phyloP scores from a whole-genome alignment of 2,797 vertebrate species.

The Etheostoma perlongum region DNA sequence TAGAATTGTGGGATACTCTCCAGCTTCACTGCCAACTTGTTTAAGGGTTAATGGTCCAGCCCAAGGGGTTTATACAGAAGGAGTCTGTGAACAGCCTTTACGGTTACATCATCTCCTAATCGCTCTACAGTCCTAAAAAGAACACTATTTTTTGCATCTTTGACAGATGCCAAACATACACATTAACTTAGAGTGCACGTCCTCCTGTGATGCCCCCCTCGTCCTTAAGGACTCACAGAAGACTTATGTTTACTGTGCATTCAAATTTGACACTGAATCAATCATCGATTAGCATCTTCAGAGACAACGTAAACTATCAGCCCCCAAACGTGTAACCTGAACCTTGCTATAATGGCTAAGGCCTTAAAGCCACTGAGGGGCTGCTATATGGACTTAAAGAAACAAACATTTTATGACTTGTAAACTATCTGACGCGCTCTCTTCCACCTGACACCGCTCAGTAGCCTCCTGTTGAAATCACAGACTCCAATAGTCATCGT shows the following conservation, averaged over 20 bases:
- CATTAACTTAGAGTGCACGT: conserved; percentile 17
- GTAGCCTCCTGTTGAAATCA: no score
- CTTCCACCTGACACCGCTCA: no score
- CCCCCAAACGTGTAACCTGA: conserved; percentile 29
- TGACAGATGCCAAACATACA: conserved; percentile 26
- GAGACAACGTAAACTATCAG: conserved; percentile 36
- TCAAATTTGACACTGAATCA: conserved; percentile 69
- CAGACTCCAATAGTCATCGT: no score
- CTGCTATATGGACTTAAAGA: no score
- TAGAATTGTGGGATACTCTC: conserved; percentile 39
- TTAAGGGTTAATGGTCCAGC: conserved; percentile 52
- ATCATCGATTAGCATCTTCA: conserved; percentile 67
- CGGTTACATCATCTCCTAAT: conserved; percentile 56
- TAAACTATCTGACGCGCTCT: no score
- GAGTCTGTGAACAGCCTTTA: conserved; percentile 40
- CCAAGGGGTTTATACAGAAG: conserved; percentile 30
- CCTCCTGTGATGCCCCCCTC: conserved; percentile 9
- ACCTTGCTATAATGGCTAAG: neutral
- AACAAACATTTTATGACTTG: no score
- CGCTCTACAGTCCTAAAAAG: conserved; percentile 30
- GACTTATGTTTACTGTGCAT: conserved; percentile 59
- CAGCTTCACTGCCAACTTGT: conserved; percentile 45
- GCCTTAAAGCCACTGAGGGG: no score
- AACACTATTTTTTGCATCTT: conserved; percentile 22
- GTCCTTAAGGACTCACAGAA: conserved; percentile 61